Conservation (phyloP, 2,797 vertebrate species). For the Pyrrhura leucotis region DNA sequence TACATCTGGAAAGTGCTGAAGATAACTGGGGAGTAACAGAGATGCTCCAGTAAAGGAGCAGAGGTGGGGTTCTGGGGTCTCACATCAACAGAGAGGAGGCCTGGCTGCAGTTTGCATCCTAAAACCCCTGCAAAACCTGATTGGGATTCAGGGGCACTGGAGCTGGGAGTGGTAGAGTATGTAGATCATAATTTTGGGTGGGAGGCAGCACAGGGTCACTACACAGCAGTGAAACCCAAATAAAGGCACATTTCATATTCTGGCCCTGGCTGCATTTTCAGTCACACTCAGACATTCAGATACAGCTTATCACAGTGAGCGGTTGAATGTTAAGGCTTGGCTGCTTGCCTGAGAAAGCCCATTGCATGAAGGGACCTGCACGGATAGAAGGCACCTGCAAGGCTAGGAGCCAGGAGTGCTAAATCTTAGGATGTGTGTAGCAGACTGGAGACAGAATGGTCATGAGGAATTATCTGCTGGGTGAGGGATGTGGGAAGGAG, state of each 20-base stretch:
- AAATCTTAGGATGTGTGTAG: not conserved
- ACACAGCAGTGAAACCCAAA: conserved; percentile 29
- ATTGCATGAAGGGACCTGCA: conserved; percentile 2
- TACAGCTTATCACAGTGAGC: not conserved
- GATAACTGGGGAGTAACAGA: not conserved
- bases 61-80: not conserved
- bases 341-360: conserved; percentile 41
- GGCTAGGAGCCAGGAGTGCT: not conserved
- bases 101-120: not conserved
- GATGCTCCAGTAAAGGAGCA: not conserved
- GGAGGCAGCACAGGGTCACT: not conserved
- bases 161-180: not conserved
- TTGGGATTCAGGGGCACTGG: not conserved
- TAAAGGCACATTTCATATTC: conserved; percentile 30
- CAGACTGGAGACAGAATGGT: not conserved
- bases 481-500: not conserved
- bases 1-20: not conserved
- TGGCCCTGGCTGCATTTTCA: conserved; percentile 18
- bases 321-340: conserved; percentile 26
- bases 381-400: not conserved
- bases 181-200: not conserved
- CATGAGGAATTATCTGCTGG: not conserved
- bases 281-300: conserved; percentile 25
- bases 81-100: not conserved
- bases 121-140: not conserved